Conservation (phyloP, 2,888 invertebrate genomes). For the Ellobium chinense region DNA sequence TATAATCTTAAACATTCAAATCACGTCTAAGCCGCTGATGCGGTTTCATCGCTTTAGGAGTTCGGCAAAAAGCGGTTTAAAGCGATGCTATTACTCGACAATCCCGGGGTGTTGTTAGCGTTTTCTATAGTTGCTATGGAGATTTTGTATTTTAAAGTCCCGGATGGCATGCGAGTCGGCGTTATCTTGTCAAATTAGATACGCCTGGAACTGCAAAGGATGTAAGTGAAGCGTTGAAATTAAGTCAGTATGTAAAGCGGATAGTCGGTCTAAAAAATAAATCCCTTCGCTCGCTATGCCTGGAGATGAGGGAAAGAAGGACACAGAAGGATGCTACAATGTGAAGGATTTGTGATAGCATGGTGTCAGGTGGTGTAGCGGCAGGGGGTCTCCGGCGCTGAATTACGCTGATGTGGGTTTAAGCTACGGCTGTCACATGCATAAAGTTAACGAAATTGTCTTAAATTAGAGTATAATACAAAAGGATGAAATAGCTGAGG, state of each 20-base stretch:
- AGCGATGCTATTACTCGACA: slow-evolving; percentile 28
- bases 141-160: slow-evolving; percentile 32
- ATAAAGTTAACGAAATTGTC: too few species aligned
- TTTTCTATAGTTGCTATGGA: slow-evolving; percentile 39
- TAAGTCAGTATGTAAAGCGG: slow-evolving; percentile 23
- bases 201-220: slow-evolving; percentile 14
- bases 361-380: slow-evolving; percentile 8
- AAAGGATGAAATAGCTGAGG: too few species aligned
- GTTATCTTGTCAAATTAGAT: slow-evolving; percentile 41
- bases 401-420: background rate
- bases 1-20: slow-evolving; percentile 25
- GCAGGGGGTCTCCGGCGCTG: background rate
- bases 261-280: slow-evolving; percentile 23
- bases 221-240: slow-evolving; percentile 21
- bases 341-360: slow-evolving; percentile 4
- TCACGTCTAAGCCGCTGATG: slow-evolving; percentile 24
- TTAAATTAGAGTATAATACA: too few species aligned
- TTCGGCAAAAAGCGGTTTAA: slow-evolving; percentile 20
- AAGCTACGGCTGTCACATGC: background rate
- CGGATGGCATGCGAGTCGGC: slow-evolving; percentile 5
- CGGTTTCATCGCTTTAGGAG: slow-evolving; percentile 11
- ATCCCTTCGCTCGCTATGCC: background rate
- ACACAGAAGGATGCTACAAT: background rate
- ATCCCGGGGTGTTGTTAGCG: slow-evolving; percentile 1
- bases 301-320: background rate